phyloP scores from a whole-genome alignment of 2,797 vertebrate species.

The Xenopus petersii region DNA sequence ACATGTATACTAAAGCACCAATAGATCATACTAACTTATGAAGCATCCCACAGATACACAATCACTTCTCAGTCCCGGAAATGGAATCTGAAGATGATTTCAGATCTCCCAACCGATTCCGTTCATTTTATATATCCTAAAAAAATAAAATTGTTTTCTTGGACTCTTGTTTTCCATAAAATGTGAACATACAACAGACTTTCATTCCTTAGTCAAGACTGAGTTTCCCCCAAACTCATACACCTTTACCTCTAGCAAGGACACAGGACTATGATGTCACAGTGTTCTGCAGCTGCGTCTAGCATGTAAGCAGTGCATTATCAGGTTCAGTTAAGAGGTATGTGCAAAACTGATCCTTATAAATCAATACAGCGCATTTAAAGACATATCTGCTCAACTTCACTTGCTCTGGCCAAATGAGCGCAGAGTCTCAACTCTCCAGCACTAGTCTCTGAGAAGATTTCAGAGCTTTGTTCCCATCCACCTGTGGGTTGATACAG shows the following conservation, averaged over 20 bases:
- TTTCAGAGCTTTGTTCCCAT: conserved; percentile 16
- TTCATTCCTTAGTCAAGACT: conserved; percentile 10
- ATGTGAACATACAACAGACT: conserved; percentile 18
- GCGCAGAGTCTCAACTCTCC: conserved; percentile 5
- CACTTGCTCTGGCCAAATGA: conserved; percentile 26
- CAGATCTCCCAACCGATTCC: conserved; percentile 20
- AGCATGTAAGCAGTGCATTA: conserved; percentile 32
- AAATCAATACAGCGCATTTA: conserved; percentile 44
- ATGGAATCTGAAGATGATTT: conserved; percentile 27
- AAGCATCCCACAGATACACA: conserved; percentile 23
- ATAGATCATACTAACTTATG: conserved; percentile 19
- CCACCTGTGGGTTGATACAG: conserved; percentile 13
- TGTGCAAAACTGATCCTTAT: conserved; percentile 41
- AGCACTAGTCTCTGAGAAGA: conserved; percentile 22
- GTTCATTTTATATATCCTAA: conserved; percentile 28
- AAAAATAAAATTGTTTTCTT: conserved; percentile 38
- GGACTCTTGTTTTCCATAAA: conserved; percentile 24
- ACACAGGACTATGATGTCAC: conserved; percentile 19
- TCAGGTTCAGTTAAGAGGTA: conserved; percentile 38
- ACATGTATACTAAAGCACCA: conserved; percentile 26
- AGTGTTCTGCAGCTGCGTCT: conserved; percentile 32
- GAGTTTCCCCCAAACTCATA: conserved; percentile 3
- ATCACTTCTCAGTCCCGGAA: conserved; percentile 23
- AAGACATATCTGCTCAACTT: conserved; percentile 13
- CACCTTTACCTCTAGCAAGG: conserved; percentile 24